Conservation (phyloP, 2,113 vertebrate genomes). For the Petaurus breviceps region DNA sequence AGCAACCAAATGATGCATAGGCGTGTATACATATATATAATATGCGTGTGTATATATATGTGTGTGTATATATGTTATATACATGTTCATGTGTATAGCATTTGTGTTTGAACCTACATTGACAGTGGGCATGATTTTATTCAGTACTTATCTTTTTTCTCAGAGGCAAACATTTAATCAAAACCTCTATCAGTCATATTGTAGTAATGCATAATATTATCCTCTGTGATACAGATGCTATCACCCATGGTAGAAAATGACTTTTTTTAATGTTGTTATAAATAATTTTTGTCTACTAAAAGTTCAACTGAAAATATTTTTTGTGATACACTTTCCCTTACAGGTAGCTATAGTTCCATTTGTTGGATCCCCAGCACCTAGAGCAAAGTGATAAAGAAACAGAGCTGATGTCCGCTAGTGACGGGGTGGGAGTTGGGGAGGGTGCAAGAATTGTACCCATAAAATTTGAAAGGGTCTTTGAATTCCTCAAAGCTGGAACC, state of each 20-base stretch:
- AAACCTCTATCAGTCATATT: conserved; percentile 2
- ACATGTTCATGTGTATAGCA: not conserved
- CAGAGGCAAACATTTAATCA: conserved; percentile 44
- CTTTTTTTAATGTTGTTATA: not conserved
- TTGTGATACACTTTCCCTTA: not conserved
- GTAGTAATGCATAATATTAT: not conserved
- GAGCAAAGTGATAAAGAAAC: not conserved
- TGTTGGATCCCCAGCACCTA: not conserved
- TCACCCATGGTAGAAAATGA: conserved; percentile 24
- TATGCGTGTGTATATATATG: not conserved
- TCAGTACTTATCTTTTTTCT: conserved; percentile 36
- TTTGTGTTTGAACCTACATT: conserved; percentile 44
- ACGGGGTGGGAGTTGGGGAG: not conserved
- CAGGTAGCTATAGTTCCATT: not conserved
- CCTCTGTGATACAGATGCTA: conserved; percentile 22
- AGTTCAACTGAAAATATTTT: conserved; percentile 40
- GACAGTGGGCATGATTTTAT: conserved; percentile 20
- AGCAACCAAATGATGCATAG: not conserved
- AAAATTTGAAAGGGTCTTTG: not conserved
- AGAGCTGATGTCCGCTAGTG: not conserved
- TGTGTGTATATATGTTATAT: not conserved
- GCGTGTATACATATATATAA: not conserved
- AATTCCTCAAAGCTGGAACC: not conserved
- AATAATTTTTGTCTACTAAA: conserved; percentile 23
- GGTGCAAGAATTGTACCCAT: not conserved